Percentiles rank a stretch among this genome's conserved stretches.
phyloP scores from a whole-genome alignment of 2,797 vertebrate genomes.

The Coilia nasus region DNA sequence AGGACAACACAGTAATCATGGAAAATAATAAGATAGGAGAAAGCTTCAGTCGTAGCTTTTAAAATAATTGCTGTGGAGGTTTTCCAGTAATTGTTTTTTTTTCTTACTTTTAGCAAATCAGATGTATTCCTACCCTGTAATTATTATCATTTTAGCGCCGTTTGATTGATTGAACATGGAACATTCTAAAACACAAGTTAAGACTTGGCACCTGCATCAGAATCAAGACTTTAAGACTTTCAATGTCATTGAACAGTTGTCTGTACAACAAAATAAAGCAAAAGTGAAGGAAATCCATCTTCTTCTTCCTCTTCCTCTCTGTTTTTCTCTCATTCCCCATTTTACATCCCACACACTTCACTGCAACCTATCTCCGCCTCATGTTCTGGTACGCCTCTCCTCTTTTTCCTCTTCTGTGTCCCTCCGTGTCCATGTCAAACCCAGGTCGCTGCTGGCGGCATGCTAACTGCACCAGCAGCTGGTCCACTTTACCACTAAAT shows the following conservation, averaged over 20 bases:
- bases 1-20: neutral
- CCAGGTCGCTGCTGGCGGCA: neutral
- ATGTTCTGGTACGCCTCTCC: neutral
- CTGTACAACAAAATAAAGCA: no score
- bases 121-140: neutral
- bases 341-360: no score
- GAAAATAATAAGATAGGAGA: neutral
- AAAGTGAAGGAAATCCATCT: neutral
- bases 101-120: neutral
- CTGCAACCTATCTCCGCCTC: neutral
- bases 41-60: neutral
- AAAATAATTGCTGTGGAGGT: neutral
- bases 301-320: neutral
- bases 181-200: neutral
- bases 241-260: no score
- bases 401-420: no score
- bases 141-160: neutral
- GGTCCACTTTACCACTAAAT: conserved; percentile 3
- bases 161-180: neutral
- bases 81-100: neutral
- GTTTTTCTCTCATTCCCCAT: neutral
- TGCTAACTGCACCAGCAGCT: neutral
- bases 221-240: no score
- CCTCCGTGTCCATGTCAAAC: no score
- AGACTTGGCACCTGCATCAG: neutral